A percentile compares a stretch with the other conserved stretches of the same genome.
These are phyloP conservation scores for Sialis fuliginosa DNA, from an alignment of 2,888 invertebrate species.

Conservation along the genomic window DNA sequence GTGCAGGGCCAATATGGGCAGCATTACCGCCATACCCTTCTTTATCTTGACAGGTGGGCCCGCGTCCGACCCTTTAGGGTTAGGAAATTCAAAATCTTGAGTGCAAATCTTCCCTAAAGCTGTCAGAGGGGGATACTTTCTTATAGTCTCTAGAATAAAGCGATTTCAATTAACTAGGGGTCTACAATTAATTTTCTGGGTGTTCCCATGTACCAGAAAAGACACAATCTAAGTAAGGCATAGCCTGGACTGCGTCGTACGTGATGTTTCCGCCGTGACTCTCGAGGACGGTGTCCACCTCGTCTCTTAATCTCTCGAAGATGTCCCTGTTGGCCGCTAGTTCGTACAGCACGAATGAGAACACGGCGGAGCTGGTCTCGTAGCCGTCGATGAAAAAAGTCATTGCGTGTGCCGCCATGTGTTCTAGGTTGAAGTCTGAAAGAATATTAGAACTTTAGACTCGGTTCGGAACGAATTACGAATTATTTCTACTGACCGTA, in stretches of 20 bases:
- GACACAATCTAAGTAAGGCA: slow-evolving; percentile 30
- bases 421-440: slow-evolving; percentile 19
- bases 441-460: too few relatives aligned
- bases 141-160: slow-evolving; percentile 14
- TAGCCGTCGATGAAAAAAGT: slow-evolving; percentile 34
- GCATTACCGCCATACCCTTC: slow-evolving; percentile 12
- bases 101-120: slow-evolving; percentile 12
- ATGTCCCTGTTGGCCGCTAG: slow-evolving; percentile 25
- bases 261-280: slow-evolving; percentile 23
- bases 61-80: slow-evolving; percentile 12
- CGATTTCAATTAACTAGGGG: too few relatives aligned
- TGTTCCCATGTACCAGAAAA: slow-evolving; percentile 20
- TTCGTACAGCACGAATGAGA: slow-evolving; percentile 28
- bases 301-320: slow-evolving; percentile 24
- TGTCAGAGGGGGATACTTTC: slow-evolving; percentile 15
- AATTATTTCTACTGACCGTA: too few relatives aligned
- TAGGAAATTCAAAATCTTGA: slow-evolving; percentile 10
- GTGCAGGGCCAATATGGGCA: slow-evolving; percentile 15
- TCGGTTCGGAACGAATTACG: too few relatives aligned
- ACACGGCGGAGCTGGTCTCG: slow-evolving; percentile 31
- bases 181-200: too few relatives aligned
- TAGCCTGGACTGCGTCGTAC: slow-evolving; percentile 27
- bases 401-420: slow-evolving; percentile 33
- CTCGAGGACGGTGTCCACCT: slow-evolving; percentile 22
- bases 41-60: slow-evolving; percentile 13